Base-by-base conservation (phyloP, 1,140 invertebrate genomes). In the Caenorhabditis brenneri region DNA sequence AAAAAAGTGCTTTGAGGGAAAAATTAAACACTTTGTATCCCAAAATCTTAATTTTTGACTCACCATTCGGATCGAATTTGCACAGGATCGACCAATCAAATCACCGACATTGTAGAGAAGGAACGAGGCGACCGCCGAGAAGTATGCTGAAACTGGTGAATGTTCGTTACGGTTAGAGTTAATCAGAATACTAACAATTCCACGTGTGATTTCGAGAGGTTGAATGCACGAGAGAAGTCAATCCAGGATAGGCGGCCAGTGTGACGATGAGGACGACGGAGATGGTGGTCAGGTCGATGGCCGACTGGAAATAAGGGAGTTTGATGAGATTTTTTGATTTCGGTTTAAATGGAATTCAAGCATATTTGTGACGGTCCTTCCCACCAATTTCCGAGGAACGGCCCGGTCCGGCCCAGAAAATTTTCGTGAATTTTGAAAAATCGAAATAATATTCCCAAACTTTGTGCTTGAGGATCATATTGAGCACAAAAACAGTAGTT, bases 91-190 rank as follows among this genome's bases (percentile, higher is more conserved):
- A 42, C 84, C 84, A 12, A 85, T 74, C 9, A 69, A 51, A 55
- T 85, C 84, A 15, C 84, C 79, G 9, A 24, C 15, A 55, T 85
- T 85, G 84, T 84, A 85, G 22, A 85, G 39, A n/a, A 85, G 80
- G 27, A 85, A 85, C 4, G 81, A 85, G 53, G 33, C 58, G 31
- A 85, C 69, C 0, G 84, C 65, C 0, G 84, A 81, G 80, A 85
- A 85, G 39, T 85, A 85, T 6, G 58, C 84, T 85, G 65, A 80
- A 60, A 78, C n/a, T n/a, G n/a, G 42, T 27, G 24, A 22, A 39
- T 19, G 7, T 46, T 46, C 5, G 29, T n/a, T n/a, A n/a, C n/a
- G 46, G 19, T 60, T n/a, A 81, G 15, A 36, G 79, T 42, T 48
- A 15, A 33, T 48, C 19, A 9, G 12, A 39, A 51, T 53, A n/a